Percentiles rank a stretch among this genome's conserved stretches.
Evolutionary conservation across 2,888 invertebrate genomes (phyloP).

Genomic region (Tetanocera ferruginea): DNA sequence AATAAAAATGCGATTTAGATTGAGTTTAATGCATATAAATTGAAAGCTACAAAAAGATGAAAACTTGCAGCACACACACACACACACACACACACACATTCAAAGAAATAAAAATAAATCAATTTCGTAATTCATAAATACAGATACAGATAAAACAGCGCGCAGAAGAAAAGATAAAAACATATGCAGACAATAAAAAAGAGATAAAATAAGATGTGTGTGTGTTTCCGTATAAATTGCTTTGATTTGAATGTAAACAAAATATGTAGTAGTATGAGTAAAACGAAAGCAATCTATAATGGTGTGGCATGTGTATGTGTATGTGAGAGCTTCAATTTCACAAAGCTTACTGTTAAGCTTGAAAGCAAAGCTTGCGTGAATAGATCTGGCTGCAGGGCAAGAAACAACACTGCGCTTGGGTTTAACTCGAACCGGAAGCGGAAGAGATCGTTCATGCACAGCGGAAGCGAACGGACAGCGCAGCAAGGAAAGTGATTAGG

Average conservation of each 20-base stretch:
- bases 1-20: not conserved
- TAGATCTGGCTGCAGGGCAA: too few species aligned
- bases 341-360: too few species aligned
- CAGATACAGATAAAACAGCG: not conserved
- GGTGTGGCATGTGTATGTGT: not conserved
- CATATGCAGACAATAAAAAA: not conserved
- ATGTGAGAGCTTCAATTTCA: not conserved
- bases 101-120: not conserved
- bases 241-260: constrained; percentile 16
- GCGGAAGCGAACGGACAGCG: constrained; percentile 27
- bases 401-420: not conserved
- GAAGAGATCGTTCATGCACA: constrained; percentile 35
- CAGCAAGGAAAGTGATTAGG: constrained; percentile 40
- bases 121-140: constrained; percentile 23
- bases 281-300: not conserved
- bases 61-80: not conserved
- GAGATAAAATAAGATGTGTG: not conserved
- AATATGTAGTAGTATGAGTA: not conserved
- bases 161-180: not conserved
- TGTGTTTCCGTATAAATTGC: constrained; percentile 12
- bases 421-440: constrained; percentile 32
- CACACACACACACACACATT: not conserved
- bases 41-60: not conserved
- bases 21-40: constrained; percentile 14
- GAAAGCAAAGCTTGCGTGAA: too few species aligned